phyloP scores from a whole-genome alignment of 2,113 vertebrate genomes.

The Callospermophilus lateralis region DNA sequence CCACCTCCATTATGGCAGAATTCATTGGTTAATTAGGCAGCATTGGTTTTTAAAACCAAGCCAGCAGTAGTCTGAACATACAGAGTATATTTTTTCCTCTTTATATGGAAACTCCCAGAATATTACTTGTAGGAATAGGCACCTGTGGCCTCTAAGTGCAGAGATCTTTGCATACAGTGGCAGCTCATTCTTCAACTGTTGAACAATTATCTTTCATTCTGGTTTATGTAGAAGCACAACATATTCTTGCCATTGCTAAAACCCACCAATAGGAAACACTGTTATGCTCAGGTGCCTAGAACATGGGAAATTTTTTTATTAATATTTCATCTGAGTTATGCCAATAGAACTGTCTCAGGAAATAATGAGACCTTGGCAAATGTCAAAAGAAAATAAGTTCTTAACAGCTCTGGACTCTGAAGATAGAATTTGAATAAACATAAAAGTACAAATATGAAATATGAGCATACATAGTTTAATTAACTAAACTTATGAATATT shows the following conservation, averaged over 20 bases:
- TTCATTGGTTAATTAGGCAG: neutral
- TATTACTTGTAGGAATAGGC: neutral
- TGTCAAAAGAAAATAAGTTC: constrained; percentile 57
- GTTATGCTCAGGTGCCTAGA: neutral
- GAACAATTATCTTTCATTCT: neutral
- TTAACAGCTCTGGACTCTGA: constrained; percentile 20
- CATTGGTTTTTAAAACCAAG: neutral
- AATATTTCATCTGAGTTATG: constrained; percentile 55
- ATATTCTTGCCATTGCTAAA: neutral
- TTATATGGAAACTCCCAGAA: neutral
- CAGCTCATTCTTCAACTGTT: neutral
- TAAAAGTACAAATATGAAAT: constrained; percentile 42
- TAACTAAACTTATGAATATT: constrained; percentile 10
- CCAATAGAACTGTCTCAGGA: constrained; percentile 31
- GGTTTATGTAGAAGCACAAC: neutral
- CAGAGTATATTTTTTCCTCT: neutral
- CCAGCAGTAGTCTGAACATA: neutral
- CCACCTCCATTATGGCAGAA: neutral
- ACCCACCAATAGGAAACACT: neutral
- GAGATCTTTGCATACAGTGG: neutral
- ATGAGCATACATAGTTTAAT: constrained; percentile 32
- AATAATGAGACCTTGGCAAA: constrained; percentile 55
- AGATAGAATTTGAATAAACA: constrained; percentile 53
- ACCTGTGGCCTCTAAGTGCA: neutral
- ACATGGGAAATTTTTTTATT: neutral